phyloP scores from a whole-genome alignment of 2,888 invertebrate species.

The Eupithecia abbreviata region DNA sequence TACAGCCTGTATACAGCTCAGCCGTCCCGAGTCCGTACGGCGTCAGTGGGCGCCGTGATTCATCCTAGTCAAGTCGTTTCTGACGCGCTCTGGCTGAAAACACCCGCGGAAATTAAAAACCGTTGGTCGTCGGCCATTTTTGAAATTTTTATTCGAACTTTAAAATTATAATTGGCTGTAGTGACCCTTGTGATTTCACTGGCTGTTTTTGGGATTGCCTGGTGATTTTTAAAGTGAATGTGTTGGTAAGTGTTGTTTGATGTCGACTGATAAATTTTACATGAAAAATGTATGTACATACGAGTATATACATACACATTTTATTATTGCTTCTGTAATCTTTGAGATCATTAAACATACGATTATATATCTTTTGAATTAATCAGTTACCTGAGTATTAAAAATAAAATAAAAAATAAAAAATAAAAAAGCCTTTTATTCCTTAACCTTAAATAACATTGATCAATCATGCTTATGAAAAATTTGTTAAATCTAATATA shows the following conservation, averaged over 20 bases:
- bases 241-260: background rate
- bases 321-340: background rate
- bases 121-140: conserved; percentile 18
- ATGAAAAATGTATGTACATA: background rate
- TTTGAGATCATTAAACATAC: background rate
- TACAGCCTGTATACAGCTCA: conserved; percentile 24
- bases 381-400: no score
- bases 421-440: no score
- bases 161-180: background rate
- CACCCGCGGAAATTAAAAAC: conserved; percentile 54
- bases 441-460: no score
- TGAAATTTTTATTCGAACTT: conserved; percentile 9
- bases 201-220: conserved; percentile 19
- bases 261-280: background rate
- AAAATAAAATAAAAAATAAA: no score
- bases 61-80: conserved; percentile 63
- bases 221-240: conserved; percentile 13
- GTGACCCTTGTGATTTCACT: conserved; percentile 5
- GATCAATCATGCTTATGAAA: no score
- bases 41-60: conserved; percentile 66
- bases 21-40: conserved; percentile 47
- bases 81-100: conserved; percentile 29
- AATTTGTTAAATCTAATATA: no score
- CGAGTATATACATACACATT: no score
- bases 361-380: no score